These are phyloP conservation scores for rabbit (Oryctolagus cuniculus) DNA, from an alignment of 2,113 vertebrate genomes.

Conservation along the genomic window DNA sequence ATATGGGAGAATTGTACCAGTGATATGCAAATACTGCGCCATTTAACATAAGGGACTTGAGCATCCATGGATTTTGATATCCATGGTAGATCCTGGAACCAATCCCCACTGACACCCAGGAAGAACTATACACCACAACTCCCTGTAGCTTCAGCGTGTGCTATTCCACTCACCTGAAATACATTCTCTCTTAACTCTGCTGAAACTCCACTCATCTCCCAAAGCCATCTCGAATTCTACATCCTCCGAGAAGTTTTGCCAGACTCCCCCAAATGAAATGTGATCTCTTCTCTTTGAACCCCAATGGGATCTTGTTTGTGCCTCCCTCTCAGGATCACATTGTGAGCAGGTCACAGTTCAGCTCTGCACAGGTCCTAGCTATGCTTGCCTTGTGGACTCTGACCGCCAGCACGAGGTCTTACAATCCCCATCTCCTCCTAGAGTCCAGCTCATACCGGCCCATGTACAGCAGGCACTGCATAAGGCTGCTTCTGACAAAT, in stretches of 20 bases:
- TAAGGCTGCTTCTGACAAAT: not conserved
- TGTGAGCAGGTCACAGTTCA: not conserved
- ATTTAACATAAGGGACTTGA: too few species aligned
- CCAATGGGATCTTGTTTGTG: not conserved
- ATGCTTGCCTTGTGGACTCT: not conserved
- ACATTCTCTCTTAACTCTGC: not conserved
- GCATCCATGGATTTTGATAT: too few species aligned
- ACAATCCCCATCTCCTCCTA: not conserved
- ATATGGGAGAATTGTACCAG: too few species aligned
- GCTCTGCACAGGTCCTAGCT: not conserved
- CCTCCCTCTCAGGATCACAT: not conserved
- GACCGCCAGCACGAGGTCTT: not conserved
- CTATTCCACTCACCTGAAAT: not conserved
- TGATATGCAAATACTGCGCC: too few species aligned
- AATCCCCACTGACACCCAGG: too few species aligned
- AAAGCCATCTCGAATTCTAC: slow-evolving; percentile 4
- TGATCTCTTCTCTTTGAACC: not conserved
- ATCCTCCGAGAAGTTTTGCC: not conserved
- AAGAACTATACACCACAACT: not conserved
- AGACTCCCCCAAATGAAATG: not conserved
- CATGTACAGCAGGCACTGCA: not conserved
- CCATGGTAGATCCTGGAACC: too few species aligned
- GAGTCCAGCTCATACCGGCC: not conserved
- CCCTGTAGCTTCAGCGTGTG: not conserved
- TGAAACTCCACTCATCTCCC: not conserved